These are phyloP conservation scores for Drosophila kambysellisi DNA, from an alignment of 2,888 invertebrate genomes.

Conservation along the genomic window DNA sequence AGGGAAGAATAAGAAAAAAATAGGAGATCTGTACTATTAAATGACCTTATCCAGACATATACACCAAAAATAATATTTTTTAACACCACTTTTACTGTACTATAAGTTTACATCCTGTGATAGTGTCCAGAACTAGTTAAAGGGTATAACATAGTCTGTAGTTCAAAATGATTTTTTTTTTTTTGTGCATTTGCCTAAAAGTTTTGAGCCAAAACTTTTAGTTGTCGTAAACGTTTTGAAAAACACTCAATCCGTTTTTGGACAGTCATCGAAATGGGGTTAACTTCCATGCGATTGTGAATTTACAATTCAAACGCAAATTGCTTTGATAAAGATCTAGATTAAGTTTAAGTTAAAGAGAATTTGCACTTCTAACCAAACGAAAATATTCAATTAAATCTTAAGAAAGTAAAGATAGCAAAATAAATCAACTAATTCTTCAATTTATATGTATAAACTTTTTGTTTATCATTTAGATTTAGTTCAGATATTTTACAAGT, in stretches of 20 bases:
- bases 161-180: neutral
- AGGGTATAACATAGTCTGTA: neutral
- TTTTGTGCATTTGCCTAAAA: neutral
- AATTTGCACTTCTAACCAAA: neutral
- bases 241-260: constrained; percentile 30
- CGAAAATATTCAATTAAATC: neutral
- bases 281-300: constrained; percentile 8
- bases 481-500: constrained; percentile 12
- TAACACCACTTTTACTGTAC: neutral
- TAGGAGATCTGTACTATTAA: neutral
- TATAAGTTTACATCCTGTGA: neutral
- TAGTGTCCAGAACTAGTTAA: neutral
- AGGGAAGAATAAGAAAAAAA: neutral
- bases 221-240: constrained; percentile 55
- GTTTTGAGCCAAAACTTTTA: constrained; percentile 41
- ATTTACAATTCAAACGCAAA: constrained; percentile 2
- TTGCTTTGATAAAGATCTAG: neutral
- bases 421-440: neutral
- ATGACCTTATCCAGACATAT: neutral
- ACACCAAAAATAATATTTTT: neutral
- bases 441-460: constrained; percentile 6
- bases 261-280: constrained; percentile 16
- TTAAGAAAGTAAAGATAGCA: neutral
- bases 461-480: constrained; percentile 20
- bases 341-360: neutral